Conservation (phyloP, 2,113 vertebrate genomes). For the Ammospiza caudacuta region DNA sequence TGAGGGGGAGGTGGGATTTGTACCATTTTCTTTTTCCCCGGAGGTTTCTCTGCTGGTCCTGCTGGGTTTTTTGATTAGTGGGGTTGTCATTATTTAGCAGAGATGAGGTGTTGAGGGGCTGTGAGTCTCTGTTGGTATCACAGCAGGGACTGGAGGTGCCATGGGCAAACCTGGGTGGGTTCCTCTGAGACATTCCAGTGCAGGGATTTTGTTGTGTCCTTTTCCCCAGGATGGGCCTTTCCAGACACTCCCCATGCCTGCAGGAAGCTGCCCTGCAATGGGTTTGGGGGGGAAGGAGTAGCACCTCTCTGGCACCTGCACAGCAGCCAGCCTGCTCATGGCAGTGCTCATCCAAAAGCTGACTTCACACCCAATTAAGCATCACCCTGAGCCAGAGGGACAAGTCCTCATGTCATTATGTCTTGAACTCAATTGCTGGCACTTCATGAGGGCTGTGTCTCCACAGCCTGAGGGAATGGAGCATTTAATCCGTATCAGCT, state of each 20-base stretch:
- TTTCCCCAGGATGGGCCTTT: not conserved
- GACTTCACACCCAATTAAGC: slow-evolving; percentile 53
- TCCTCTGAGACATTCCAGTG: not conserved
- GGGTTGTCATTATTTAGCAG: not conserved
- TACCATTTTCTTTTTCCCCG: not conserved
- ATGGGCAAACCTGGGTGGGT: fast-evolving
- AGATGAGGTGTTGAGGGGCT: not conserved
- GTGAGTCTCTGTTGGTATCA: fast-evolving
- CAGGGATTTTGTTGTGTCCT: not conserved
- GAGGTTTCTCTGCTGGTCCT: not conserved
- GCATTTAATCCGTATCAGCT: not conserved
- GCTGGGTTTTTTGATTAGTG: not conserved
- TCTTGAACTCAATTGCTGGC: slow-evolving; percentile 46
- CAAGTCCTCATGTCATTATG: slow-evolving; percentile 37
- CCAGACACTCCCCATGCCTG: not conserved
- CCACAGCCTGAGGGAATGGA: not conserved
- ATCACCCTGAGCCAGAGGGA: slow-evolving; percentile 37
- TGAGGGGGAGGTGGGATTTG: not conserved
- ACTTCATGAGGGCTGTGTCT: slow-evolving; percentile 6
- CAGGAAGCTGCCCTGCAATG: not conserved
- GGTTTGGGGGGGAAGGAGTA: not conserved
- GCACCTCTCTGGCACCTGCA: not conserved
- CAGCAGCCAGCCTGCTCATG: not conserved
- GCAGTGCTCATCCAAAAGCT: not conserved
- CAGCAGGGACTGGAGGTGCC: not conserved